These are phyloP conservation scores for Myiotriccus ornatus DNA, from an alignment of 2,797 vertebrate genomes.

Conservation along the genomic window DNA sequence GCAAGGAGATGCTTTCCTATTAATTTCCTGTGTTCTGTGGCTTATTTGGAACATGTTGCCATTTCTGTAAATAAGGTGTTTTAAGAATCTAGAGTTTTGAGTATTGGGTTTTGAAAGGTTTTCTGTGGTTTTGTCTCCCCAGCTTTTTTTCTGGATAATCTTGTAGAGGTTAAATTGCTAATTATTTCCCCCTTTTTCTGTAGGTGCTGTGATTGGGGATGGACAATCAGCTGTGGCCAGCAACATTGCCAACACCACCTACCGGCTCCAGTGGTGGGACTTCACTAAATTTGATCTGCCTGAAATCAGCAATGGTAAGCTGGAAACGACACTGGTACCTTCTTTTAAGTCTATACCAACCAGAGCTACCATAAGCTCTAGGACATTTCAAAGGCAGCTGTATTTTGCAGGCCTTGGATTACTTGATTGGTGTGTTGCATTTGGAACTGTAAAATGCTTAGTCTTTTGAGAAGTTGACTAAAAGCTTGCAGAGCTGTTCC, in stretches of 20 bases:
- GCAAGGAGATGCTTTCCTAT: not conserved
- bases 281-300: constrained; percentile 98
- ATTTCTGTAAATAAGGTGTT: constrained; percentile 29
- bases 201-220: constrained; percentile 96
- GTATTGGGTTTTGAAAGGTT: not conserved
- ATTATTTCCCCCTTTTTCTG: not conserved
- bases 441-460: not conserved
- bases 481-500: not conserved
- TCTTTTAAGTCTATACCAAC: not conserved
- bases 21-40: constrained; percentile 9
- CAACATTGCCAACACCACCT: constrained; percentile 98
- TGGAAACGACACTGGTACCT: not conserved
- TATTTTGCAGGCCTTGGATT: not conserved
- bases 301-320: constrained; percentile 97
- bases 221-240: constrained; percentile 98
- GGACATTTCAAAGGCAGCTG: not conserved
- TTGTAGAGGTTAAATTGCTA: not conserved
- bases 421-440: not conserved
- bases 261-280: constrained; percentile 99
- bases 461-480: not conserved
- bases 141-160: not conserved
- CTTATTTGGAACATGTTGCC: not conserved
- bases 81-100: not conserved
- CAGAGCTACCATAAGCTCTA: not conserved
- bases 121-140: not conserved